A percentile compares a stretch with the other conserved stretches of the same genome.
Conservation (phyloP, 2,888 invertebrate species). For the Stegophylla sp. region DNA sequence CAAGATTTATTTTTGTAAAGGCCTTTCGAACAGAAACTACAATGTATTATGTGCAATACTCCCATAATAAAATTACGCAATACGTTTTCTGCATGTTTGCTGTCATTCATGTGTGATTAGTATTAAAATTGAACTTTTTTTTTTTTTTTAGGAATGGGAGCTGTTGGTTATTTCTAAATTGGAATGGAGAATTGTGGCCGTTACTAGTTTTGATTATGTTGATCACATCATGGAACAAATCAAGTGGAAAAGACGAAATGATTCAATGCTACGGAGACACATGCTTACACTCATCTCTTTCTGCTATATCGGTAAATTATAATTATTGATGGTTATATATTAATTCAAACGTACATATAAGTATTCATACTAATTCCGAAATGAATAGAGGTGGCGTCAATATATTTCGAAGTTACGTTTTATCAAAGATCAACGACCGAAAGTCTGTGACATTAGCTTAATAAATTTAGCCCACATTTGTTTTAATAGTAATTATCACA, state of each 20-base stretch:
- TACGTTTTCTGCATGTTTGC: not conserved
- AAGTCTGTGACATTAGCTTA: not conserved
- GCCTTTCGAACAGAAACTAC: not conserved
- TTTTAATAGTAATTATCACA: slow-evolving; percentile 35
- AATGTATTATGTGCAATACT: not conserved
- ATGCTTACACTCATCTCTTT: slow-evolving; percentile 79
- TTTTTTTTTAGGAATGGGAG: slow-evolving; percentile 77
- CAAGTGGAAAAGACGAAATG: slow-evolving; percentile 70
- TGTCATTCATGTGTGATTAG: not conserved
- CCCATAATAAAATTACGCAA: not conserved
- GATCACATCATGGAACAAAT: slow-evolving; percentile 78
- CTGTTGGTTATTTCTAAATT: slow-evolving; percentile 76
- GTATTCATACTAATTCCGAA: not conserved
- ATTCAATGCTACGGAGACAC: slow-evolving; percentile 72
- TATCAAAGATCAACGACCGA: slow-evolving; percentile 28
- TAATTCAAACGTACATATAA: not conserved
- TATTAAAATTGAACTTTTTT: not conserved
- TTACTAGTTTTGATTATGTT: slow-evolving; percentile 83
- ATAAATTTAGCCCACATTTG: slow-evolving; percentile 37
- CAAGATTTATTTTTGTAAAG: not conserved
- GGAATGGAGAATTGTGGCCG: slow-evolving; percentile 80
- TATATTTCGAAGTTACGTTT: not conserved
- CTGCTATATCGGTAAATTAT: slow-evolving; percentile 77
- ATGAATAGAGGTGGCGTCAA: not conserved
- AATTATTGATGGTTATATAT: slow-evolving; percentile 61